These are phyloP conservation scores for Heteropelma amictum DNA, from an alignment of 2,888 invertebrate genomes.

Conservation along the genomic window DNA sequence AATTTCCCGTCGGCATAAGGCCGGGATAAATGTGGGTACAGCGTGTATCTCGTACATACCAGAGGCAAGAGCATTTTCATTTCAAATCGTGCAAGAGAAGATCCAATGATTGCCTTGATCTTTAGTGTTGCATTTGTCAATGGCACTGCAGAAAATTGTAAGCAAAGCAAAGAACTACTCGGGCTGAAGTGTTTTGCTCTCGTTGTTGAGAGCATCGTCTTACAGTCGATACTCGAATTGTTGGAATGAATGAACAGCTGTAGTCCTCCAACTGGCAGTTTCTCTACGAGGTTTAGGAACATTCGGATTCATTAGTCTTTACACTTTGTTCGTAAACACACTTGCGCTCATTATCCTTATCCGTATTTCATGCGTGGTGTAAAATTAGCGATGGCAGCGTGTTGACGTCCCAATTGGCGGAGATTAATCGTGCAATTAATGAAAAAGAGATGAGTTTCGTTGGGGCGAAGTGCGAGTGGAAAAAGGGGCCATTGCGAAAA, in stretches of 20 bases:
- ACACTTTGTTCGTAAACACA: not conserved
- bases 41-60: too few species aligned
- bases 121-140: too few species aligned
- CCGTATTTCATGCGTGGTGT: not conserved
- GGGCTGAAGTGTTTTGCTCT: not conserved
- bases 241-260: too few species aligned
- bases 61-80: too few species aligned
- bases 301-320: too few species aligned
- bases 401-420: conserved; percentile 45
- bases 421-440: conserved; percentile 57
- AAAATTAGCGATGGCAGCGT: conserved; percentile 7
- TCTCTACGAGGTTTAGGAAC: not conserved
- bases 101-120: too few species aligned
- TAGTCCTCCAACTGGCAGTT: not conserved
- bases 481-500: conserved; percentile 4
- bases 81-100: too few species aligned
- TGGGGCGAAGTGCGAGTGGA: not conserved
- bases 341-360: not conserved
- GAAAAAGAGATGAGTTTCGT: conserved; percentile 50
- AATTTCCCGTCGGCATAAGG: too few species aligned
- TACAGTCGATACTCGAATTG: too few species aligned
- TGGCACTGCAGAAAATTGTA: too few species aligned
- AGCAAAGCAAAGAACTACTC: too few species aligned
- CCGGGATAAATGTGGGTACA: too few species aligned
- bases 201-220: not conserved